Evolutionary conservation across 2,888 invertebrate species (phyloP).

Genomic region (Ferdinandea cuprea): DNA sequence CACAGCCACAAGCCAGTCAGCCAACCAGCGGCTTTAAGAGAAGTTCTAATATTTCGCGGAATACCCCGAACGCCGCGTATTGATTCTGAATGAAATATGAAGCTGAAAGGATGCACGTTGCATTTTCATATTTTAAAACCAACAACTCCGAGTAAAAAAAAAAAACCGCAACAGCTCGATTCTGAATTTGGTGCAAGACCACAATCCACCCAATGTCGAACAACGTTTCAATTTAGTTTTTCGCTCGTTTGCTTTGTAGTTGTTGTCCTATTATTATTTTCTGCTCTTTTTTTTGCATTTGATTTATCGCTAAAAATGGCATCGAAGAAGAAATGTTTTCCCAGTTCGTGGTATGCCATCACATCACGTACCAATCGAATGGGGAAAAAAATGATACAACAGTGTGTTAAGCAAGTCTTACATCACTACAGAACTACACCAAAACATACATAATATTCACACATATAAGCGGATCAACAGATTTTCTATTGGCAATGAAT

Average conservation of each 20-base stretch:
- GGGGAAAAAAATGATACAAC: constrained; percentile 22
- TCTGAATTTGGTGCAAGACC: constrained; percentile 55
- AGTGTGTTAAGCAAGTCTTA: constrained; percentile 23
- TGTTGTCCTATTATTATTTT: constrained; percentile 28
- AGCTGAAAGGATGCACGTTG: constrained; percentile 40
- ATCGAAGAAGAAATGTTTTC: constrained; percentile 45
- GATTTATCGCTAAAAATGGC: constrained; percentile 67
- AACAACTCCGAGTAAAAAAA: neutral
- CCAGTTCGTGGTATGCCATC: constrained; percentile 39
- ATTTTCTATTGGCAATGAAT: too few species aligned
- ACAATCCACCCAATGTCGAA: constrained; percentile 53
- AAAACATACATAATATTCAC: too few species aligned
- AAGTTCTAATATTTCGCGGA: constrained; percentile 28
- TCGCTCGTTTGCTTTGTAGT: constrained; percentile 13
- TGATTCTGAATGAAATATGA: constrained; percentile 64
- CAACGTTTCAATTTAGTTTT: constrained; percentile 65
- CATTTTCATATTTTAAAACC: constrained; percentile 64
- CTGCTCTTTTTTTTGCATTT: constrained; percentile 30
- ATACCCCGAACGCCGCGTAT: constrained; percentile 30
- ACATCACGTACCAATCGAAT: constrained; percentile 50
- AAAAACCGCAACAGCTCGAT: constrained; percentile 50
- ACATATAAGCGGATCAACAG: too few species aligned
- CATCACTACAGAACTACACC: too few species aligned
- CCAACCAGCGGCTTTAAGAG: neutral
- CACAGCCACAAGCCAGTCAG: neutral